Conservation (phyloP, 2,113 vertebrate species). For the Chloebia gouldiae region DNA sequence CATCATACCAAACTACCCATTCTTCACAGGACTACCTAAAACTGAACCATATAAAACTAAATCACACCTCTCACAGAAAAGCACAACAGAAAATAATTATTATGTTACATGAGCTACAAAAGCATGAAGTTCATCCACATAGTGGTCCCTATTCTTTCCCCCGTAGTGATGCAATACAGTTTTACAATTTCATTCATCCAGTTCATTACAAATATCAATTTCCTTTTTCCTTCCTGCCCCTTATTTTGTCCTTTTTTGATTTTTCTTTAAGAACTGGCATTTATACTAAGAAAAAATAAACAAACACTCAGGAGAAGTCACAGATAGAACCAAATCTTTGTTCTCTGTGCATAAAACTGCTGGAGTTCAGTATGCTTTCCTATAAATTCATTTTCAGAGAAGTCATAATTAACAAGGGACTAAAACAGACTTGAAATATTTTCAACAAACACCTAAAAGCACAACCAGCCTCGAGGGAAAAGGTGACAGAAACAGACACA, state of each 20-base stretch:
- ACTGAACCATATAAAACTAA: not conserved
- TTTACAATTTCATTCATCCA: not conserved
- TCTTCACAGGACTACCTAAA: not conserved
- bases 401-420: not conserved
- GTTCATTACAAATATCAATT: not conserved
- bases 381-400: not conserved
- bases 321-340: not conserved
- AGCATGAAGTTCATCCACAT: not conserved
- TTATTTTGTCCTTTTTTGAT: not conserved
- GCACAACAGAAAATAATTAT: not conserved
- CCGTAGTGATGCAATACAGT: not conserved
- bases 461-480: not conserved
- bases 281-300: not conserved
- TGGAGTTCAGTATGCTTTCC: not conserved
- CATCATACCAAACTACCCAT: rapidly evolving
- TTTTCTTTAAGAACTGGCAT: not conserved
- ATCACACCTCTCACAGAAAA: not conserved
- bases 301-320: not conserved
- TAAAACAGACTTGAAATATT: not conserved
- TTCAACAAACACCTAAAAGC: not conserved
- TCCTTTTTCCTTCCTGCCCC: rapidly evolving
- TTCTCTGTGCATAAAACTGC: not conserved
- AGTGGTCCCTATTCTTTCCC: not conserved
- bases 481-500: not conserved
- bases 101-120: not conserved